Evolutionary conservation across 2,888 invertebrate genomes (phyloP), one percentile per base, ranked within the genome.

Genomic region (Dicyrtomina minuta): DNA sequence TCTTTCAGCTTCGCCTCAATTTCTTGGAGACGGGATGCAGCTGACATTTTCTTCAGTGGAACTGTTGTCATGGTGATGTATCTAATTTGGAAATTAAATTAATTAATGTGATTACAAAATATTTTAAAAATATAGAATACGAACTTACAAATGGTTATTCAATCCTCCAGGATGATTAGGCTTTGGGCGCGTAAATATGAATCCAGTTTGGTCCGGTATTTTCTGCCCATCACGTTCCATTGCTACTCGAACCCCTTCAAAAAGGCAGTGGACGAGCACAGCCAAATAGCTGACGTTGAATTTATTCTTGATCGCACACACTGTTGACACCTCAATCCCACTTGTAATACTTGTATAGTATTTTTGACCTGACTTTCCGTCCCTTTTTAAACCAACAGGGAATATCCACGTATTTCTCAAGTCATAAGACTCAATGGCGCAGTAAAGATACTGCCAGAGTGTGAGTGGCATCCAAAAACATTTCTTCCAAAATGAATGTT

Each of bases 121-220:
- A 8, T 33, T 33, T 33, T 33, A 33, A 33, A 46, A 17, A 12
- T 33, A 55, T n/a, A n/a, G n/a, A n/a, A n/a, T n/a, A n/a, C n/a
- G n/a, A 51, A 65, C 66, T 71, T 69, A 76, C 76, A 72, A 74
- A 41, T 76, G 73, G 67, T 76, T 76, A 22, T 71, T 33, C 12
- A 76, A 60, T 55, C 72, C 74, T 1, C 55, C 20, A 2, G 76
- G 74, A 71, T 74, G 76, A 15, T 67, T 68, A 4, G 76, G 76
- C n/a, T 66, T 73, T 71, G 4, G 74, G 74, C 13, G 74, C 71
- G 10, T 72, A 56, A 12, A 69, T 72, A 12, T n/a, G n/a, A 71
- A 68, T 22, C 62, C 67, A 66, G 74, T 71, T n/a, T 66, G 59
- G 1, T 60, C 15, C 0, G 76, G 76, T n/a, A 76, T 70, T 12